Percentiles rank a stretch among this genome's conserved stretches.
phyloP scores from a whole-genome alignment of 2,888 invertebrate species.

The Trissolcus japonicus region DNA sequence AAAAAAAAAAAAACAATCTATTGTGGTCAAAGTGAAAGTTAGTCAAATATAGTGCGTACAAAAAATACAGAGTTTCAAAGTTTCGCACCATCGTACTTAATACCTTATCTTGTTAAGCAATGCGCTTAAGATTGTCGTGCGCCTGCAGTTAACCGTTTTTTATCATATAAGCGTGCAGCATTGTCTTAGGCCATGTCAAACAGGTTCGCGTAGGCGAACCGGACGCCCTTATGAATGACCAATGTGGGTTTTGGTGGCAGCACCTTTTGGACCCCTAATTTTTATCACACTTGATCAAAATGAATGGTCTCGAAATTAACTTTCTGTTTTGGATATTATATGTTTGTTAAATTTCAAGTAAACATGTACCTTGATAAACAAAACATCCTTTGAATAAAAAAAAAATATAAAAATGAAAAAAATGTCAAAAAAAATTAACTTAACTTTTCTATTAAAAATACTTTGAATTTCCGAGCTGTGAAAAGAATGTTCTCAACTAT shows the following conservation, averaged over 20 bases:
- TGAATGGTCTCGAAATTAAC: constrained; percentile 17
- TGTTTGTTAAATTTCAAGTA: no score
- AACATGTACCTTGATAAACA: no score
- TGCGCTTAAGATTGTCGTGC: constrained; percentile 71
- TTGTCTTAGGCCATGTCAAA: constrained; percentile 61
- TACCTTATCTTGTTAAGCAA: constrained; percentile 74
- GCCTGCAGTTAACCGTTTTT: constrained; percentile 61
- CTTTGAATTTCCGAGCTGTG: no score
- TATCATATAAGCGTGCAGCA: constrained; percentile 59
- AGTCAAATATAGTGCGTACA: constrained; percentile 33
- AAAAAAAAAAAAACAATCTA: not conserved
- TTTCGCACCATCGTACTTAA: constrained; percentile 65
- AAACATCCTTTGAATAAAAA: no score
- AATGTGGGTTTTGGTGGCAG: constrained; percentile 61
- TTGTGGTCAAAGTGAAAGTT: constrained; percentile 44
- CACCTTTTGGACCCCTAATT: constrained; percentile 53
- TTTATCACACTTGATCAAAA: constrained; percentile 25
- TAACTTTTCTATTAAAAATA: no score
- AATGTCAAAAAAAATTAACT: no score
- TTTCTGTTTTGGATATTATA: no score
- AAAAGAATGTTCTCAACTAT: no score
- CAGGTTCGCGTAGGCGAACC: constrained; percentile 67
- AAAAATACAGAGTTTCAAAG: constrained; percentile 42
- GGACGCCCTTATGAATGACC: constrained; percentile 64
- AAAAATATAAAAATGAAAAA: no score